A percentile compares a stretch with the other conserved stretches of the same genome.
Evolutionary conservation across 1,140 invertebrate species (phyloP).

Genomic region (Drosophila ogumai): DNA sequence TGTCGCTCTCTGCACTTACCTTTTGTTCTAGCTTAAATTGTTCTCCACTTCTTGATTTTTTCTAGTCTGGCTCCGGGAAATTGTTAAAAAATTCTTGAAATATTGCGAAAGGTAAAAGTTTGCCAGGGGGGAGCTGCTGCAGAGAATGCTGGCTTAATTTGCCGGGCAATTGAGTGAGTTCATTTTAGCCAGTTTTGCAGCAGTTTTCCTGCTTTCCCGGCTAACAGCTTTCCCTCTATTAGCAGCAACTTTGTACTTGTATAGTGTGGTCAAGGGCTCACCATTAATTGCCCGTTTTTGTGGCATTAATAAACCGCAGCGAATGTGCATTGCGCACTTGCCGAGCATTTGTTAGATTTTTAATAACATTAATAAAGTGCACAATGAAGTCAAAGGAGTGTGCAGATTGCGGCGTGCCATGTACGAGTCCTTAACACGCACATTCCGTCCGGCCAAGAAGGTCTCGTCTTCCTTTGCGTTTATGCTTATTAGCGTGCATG

Average conservation of each 20-base stretch:
- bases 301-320: conserved; percentile 64
- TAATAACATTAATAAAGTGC: conserved; percentile 82
- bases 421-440: conserved; percentile 46
- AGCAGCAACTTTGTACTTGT: conserved; percentile 18
- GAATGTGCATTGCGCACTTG: conserved; percentile 45
- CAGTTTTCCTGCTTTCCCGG: background rate
- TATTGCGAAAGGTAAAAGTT: conserved; percentile 28
- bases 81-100: conserved; percentile 46
- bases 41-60: background rate
- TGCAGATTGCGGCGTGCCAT: conserved; percentile 20
- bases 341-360: conserved; percentile 76
- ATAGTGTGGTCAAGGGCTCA: conserved; percentile 24
- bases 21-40: conserved; percentile 23
- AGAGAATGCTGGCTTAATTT: conserved; percentile 28
- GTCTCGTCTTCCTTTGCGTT: conserved; percentile 57
- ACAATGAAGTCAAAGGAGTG: conserved; percentile 72
- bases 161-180: conserved; percentile 24
- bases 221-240: conserved; percentile 15
- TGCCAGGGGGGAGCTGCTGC: background rate
- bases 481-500: conserved; percentile 81
- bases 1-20: conserved; percentile 1
- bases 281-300: conserved; percentile 38
- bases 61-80: conserved; percentile 1
- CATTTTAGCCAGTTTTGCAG: conserved; percentile 9
- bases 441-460: conserved; percentile 1